Evolutionary conservation across 2,888 invertebrate species (phyloP), one percentile per base, ranked within the genome.

Genomic region (Standfussiana lucernea): DNA sequence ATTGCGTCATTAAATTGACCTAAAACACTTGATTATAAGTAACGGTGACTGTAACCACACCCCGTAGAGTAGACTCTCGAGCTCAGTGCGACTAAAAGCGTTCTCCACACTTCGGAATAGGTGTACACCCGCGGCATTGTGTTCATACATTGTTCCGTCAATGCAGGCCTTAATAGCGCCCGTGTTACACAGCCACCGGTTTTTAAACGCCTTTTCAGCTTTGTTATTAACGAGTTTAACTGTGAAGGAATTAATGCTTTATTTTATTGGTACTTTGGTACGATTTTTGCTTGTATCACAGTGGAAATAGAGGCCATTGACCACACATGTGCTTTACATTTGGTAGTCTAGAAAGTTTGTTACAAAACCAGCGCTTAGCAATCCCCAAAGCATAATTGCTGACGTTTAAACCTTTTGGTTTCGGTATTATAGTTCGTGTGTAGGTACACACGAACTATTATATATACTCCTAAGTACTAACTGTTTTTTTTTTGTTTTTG

Each of bases 91-190:
- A 83, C 87, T 93, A 91, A 93, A 93, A 93, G 93, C 92, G 84
- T 86, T 86, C 91, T 90, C 88, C 83, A 85, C 88, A 82, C 89
- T 80, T 73, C 78, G 86, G 86, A 91, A 90, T 83, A 89, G 88
- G 88, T 88, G 90, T 80, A 89, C 91, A 90, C 90, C 91, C 89
- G 89, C 83, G 82, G 90, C 87, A 89, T 90, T 89, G 91, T 89
- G 89, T 69, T 64, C 85, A 70, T 59, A 77, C 89, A 93, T 92
- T 93, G 93, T 93, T 91, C 91, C 88, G 85, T 85, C 89, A 88
- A 90, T 86, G 85, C 83, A 81, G 79, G 75, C 74, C 87, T 88
- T 88, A 89, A 90, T 87, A 87, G 88, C 79, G 61, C 59, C 85
- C 76, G 79, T 86, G 83, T 77, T 75, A 83, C 75, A 78, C 85